These are phyloP conservation scores for Haplochromis burtoni DNA, from an alignment of 2,113 vertebrate genomes.

Conservation along the genomic window DNA sequence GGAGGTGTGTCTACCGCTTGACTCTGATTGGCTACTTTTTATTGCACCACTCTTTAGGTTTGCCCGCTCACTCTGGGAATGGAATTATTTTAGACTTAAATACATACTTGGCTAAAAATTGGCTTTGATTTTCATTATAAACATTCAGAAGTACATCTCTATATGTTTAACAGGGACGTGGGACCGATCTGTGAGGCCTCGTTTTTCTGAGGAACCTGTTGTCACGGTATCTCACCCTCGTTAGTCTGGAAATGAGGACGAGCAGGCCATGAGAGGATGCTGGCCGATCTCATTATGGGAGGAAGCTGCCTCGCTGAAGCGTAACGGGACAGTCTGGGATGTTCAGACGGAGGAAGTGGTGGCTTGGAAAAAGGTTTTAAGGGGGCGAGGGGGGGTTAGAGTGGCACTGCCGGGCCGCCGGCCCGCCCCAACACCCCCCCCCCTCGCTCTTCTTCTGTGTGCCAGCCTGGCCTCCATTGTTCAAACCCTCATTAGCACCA, in stretches of 20 bases:
- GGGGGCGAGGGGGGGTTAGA: background rate
- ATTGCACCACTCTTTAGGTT: background rate
- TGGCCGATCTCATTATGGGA: slow-evolving; percentile 36
- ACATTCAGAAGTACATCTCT: background rate
- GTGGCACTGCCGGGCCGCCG: too few species aligned
- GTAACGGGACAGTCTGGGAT: slow-evolving; percentile 15
- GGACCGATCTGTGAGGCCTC: background rate
- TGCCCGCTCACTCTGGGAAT: background rate
- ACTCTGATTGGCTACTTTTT: background rate
- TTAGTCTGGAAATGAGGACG: slow-evolving; percentile 40
- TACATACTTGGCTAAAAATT: background rate
- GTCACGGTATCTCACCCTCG: slow-evolving; percentile 16
- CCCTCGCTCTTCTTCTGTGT: slow-evolving; percentile 7
- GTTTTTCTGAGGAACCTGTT: background rate
- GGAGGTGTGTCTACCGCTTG: background rate
- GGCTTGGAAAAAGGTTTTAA: background rate
- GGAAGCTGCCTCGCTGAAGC: slow-evolving; percentile 25
- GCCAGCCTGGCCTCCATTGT: slow-evolving; percentile 39
- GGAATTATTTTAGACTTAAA: background rate
- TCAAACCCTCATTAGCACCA: slow-evolving; percentile 59
- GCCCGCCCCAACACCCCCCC: too few species aligned
- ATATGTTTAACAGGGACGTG: background rate
- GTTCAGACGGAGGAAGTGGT: background rate
- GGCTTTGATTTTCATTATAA: background rate
- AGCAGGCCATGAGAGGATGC: background rate